Evolutionary conservation across 2,113 vertebrate species (phyloP).

Genomic region (Rhabdornis inornatus): DNA sequence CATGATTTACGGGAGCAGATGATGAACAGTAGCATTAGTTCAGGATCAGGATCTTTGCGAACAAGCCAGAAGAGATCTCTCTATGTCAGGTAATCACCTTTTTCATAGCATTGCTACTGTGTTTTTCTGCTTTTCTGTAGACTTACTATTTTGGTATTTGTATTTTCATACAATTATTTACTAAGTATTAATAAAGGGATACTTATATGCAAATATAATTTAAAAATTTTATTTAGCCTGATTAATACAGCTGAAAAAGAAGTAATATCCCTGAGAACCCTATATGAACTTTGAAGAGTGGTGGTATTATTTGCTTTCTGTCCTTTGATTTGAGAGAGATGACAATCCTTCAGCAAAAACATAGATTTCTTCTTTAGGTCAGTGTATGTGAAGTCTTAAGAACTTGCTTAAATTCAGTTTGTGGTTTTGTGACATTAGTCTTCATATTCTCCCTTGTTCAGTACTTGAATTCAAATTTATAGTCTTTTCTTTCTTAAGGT

Average conservation of each 20-base stretch:
- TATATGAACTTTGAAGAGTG: neutral
- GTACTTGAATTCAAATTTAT: neutral
- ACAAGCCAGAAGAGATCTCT: slow-evolving; percentile 96
- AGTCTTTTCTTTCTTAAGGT: neutral
- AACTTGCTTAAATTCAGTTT: neutral
- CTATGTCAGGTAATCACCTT: slow-evolving; percentile 85
- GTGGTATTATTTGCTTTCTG: neutral
- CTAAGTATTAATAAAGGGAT: neutral
- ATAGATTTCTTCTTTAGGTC: neutral
- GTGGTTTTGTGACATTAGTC: neutral
- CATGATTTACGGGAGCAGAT: slow-evolving; percentile 96
- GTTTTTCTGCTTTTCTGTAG: neutral
- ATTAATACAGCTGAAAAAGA: neutral
- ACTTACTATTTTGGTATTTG: neutral
- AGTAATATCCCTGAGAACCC: neutral
- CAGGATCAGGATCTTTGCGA: slow-evolving; percentile 90
- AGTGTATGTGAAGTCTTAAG: neutral
- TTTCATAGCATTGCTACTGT: neutral
- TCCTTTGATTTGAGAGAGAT: neutral
- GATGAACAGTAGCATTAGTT: slow-evolving; percentile 99
- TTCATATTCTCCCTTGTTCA: neutral
- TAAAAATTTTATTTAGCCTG: neutral
- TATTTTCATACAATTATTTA: neutral
- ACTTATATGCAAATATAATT: neutral
- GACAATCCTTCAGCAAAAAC: neutral